phyloP scores from a whole-genome alignment of 2,113 vertebrate species.

The Phylloscopus whistleri region DNA sequence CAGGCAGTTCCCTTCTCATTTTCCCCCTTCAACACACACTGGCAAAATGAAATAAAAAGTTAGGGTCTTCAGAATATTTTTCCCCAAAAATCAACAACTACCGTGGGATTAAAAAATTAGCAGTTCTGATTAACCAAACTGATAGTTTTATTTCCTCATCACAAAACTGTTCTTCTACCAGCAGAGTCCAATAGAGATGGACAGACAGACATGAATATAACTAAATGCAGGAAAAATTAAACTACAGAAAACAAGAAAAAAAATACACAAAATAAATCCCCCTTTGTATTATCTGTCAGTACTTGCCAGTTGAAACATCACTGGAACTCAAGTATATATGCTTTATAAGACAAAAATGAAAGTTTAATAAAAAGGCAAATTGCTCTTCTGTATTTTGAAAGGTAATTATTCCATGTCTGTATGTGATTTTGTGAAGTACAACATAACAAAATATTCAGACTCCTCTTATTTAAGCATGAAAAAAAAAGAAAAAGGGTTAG shows the following conservation, averaged over 20 bases:
- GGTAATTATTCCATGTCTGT: neutral
- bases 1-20: neutral
- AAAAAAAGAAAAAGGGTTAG: neutral
- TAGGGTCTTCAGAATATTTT: rapidly evolving
- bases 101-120: neutral
- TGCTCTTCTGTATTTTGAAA: neutral
- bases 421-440: neutral
- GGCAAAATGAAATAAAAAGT: rapidly evolving
- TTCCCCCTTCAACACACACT: too few relatives aligned
- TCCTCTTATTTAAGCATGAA: neutral
- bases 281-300: neutral
- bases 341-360: neutral
- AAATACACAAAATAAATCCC: neutral
- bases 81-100: too few relatives aligned
- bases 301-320: neutral
- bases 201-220: neutral
- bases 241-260: slow-evolving; percentile 50
- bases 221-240: slow-evolving; percentile 47
- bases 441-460: neutral
- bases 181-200: slow-evolving; percentile 24
- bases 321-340: neutral
- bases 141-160: slow-evolving; percentile 53
- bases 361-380: neutral
- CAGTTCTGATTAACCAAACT: neutral
- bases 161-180: slow-evolving; percentile 45